A percentile compares a stretch with the other conserved stretches of the same genome.
These are phyloP conservation scores for Drosophila ironensis DNA, from an alignment of 1,140 invertebrate species.

Conservation along the genomic window DNA sequence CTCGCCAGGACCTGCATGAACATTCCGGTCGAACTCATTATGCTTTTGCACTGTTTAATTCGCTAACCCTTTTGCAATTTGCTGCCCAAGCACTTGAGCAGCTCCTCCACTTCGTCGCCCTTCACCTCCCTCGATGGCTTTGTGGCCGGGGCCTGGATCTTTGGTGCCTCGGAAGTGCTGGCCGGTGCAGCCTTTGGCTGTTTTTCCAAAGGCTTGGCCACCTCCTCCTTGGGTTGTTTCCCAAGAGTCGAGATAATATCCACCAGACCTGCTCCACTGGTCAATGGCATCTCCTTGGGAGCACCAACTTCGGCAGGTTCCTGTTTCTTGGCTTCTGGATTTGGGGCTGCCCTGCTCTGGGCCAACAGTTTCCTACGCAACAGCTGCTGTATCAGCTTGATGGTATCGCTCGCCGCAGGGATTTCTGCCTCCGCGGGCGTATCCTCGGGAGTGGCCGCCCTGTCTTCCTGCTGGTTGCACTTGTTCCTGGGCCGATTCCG, in stretches of 20 bases:
- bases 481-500: constrained; percentile 74
- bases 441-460: neutral
- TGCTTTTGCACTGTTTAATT: too few species aligned
- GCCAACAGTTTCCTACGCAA: constrained; percentile 58
- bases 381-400: constrained; percentile 45
- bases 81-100: constrained; percentile 48
- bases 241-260: neutral
- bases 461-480: constrained; percentile 46
- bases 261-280: too few species aligned
- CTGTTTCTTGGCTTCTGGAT: neutral
- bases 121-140: constrained; percentile 1
- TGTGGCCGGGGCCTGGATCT: neutral
- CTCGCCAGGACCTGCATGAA: constrained; percentile 26
- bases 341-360: constrained; percentile 16
- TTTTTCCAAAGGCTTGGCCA: constrained; percentile 13
- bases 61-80: constrained; percentile 56
- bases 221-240: constrained; percentile 1
- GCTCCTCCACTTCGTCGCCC: constrained; percentile 28
- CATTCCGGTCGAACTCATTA: too few species aligned
- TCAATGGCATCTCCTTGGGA: neutral
- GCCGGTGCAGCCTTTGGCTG: constrained; percentile 7
- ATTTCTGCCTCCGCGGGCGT: neutral
- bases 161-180: neutral
- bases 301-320: too few species aligned
- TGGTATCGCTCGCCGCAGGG: constrained; percentile 24